Base-by-base conservation (phyloP, 2,797 vertebrate species). In the Pseudochromis fuscus region DNA sequence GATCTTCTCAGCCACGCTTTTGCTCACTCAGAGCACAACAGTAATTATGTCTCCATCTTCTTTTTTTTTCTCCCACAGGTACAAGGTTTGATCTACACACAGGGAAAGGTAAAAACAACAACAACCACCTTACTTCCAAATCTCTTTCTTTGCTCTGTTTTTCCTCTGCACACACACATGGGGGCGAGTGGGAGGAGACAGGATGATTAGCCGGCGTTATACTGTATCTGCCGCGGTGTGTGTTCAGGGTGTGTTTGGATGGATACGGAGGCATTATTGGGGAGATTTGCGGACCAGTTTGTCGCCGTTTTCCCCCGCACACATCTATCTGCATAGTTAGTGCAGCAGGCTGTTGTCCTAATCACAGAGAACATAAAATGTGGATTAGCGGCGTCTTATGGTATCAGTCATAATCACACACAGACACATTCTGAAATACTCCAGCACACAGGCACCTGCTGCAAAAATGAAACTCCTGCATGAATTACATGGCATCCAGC, bases 31-130 rank as follows among this genome's bases (percentile, higher is more conserved):
- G 4, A 52, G 58, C 72, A 46, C 45, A 68, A 38, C 42, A 51
- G 9, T 87, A 70, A 89, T 79, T 48, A 75, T 79, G 23, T 57
- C 72, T 55, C 68, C 45, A 55, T 60, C 4, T 31, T 49, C 28
- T 69, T 62, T 8, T 42, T 4, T 62, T 21, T 59, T 28, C 12
- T 60, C 52, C 71, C 51, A 18, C 86, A 93, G 91, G 91, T 73
- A 89, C 82, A 24, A 67, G 81, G 67, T 91, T 92, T 80, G 89
- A 89, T 85, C 86, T 77, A 5, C 87, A 88, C 79, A 86, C 81
- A n/a, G 87, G 86, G 24, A 89, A 87, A 91, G 88, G 90, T 92
- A 91, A 86, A 77, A 76, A 23, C 0, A 5, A 4, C 11, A 25
- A 7, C 7, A 16, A 13, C 15, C 12, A 6, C n/a, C 16, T 55